A percentile compares a stretch with the other conserved stretches of the same genome.
Conservation (phyloP, 2,888 invertebrate species). For the Limenitis camilla region DNA sequence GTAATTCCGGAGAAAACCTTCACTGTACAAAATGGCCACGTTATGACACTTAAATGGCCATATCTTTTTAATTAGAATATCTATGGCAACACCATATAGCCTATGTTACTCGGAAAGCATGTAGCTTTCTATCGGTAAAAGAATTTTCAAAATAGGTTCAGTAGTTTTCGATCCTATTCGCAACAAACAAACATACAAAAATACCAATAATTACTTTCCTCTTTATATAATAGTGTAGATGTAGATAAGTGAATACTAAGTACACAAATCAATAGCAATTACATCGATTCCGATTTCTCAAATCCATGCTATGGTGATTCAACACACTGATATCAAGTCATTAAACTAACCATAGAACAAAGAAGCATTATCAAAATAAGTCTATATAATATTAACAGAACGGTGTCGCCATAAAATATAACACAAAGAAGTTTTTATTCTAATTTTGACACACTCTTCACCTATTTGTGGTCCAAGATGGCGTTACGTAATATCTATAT, state of each 20-base stretch:
- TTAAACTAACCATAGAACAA: slow-evolving; percentile 44
- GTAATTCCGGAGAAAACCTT: no score
- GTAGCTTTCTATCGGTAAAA: no score
- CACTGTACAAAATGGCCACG: no score
- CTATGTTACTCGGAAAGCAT: no score
- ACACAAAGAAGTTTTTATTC: slow-evolving; percentile 61
- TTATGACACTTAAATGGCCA: no score
- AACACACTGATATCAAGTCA: slow-evolving; percentile 36
- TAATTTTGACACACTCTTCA: slow-evolving; percentile 50
- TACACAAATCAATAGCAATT: neutral
- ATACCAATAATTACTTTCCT: no score
- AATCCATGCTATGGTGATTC: slow-evolving; percentile 29
- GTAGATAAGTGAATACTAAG: neutral
- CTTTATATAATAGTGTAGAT: neutral
- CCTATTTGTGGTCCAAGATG: slow-evolving; percentile 33
- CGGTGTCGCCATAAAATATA: slow-evolving; percentile 43
- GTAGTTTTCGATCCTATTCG: no score
- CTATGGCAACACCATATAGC: no score
- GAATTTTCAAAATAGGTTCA: no score
- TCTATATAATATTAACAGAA: slow-evolving; percentile 35
- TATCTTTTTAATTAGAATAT: no score
- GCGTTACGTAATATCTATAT: neutral
- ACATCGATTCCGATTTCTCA: slow-evolving; percentile 22
- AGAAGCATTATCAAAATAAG: slow-evolving; percentile 45
- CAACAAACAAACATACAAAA: no score